These are phyloP conservation scores for Oreochromis spilurus DNA, from an alignment of 2,113 vertebrate genomes.

Conservation along the genomic window DNA sequence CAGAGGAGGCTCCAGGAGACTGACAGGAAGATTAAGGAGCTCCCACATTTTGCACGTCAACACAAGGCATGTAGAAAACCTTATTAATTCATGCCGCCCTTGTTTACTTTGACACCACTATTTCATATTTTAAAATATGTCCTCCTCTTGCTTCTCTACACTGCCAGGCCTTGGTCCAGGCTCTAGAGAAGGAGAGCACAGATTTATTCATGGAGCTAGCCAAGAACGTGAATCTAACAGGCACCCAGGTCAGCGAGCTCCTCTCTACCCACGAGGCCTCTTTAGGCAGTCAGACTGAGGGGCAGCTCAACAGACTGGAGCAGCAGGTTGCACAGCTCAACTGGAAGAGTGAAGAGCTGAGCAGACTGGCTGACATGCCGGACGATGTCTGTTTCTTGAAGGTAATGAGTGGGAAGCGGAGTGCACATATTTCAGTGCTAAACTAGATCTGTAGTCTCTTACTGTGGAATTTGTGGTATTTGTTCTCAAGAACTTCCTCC, in stretches of 20 bases:
- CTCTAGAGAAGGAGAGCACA: slow-evolving; percentile 52
- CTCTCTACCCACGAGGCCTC: slow-evolving; percentile 52
- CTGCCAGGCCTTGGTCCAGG: slow-evolving; percentile 58
- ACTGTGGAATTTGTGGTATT: not conserved
- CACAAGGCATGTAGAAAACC: slow-evolving; percentile 48
- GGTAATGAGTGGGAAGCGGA: slow-evolving; percentile 18
- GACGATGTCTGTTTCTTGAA: slow-evolving; percentile 67
- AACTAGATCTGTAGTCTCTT: not conserved
- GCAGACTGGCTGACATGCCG: slow-evolving; percentile 43
- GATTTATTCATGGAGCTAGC: slow-evolving; percentile 49
- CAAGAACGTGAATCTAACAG: slow-evolving; percentile 43
- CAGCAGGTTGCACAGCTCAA: slow-evolving; percentile 59
- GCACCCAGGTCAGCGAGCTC: slow-evolving; percentile 44
- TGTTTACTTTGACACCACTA: not conserved
- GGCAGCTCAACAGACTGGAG: slow-evolving; percentile 51
- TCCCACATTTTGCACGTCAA: slow-evolving; percentile 55
- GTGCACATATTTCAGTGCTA: not conserved
- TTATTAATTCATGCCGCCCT: not conserved
- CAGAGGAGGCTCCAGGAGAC: slow-evolving; percentile 55
- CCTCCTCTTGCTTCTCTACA: not conserved
- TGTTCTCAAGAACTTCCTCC: slow-evolving; percentile 51
- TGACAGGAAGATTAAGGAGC: slow-evolving; percentile 43
- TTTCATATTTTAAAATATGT: not conserved
- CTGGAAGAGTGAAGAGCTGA: slow-evolving; percentile 58
- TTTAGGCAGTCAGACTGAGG: slow-evolving; percentile 39